phyloP scores from a whole-genome alignment of 1,140 invertebrate genomes.

The Drosophila micromelanica region DNA sequence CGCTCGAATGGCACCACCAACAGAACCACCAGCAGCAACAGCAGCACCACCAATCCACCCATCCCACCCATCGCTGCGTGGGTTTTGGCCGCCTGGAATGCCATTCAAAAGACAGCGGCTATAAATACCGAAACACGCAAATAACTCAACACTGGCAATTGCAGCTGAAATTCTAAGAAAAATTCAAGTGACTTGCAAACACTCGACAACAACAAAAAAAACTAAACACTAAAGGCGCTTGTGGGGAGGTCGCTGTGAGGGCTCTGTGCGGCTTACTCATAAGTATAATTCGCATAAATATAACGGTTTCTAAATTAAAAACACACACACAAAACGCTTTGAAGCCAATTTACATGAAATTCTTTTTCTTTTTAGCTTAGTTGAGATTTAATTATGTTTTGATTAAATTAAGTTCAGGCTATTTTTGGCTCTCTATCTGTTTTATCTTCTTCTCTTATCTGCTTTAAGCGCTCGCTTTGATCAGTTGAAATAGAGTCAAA shows the following conservation, averaged over 20 bases:
- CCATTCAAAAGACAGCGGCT: conserved; percentile 70
- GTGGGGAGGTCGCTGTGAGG: background rate
- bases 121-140: conserved; percentile 63
- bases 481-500: background rate
- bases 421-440: background rate
- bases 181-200: conserved; percentile 42
- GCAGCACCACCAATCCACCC: background rate
- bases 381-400: conserved; percentile 7
- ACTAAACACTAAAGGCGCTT: background rate
- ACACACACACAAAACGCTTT: conserved; percentile 11
- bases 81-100: conserved; percentile 49
- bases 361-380: background rate
- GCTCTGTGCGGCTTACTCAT: background rate
- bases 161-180: conserved; percentile 61
- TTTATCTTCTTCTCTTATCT: background rate
- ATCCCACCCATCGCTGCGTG: conserved; percentile 18
- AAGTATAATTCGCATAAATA: conserved; percentile 7
- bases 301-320: conserved; percentile 10
- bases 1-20: conserved; percentile 29
- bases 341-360: conserved; percentile 16
- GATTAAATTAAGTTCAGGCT: conserved; percentile 2
- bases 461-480: background rate
- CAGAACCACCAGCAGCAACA: background rate
- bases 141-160: conserved; percentile 57
- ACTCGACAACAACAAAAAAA: background rate